Base-by-base conservation (phyloP, 2,888 invertebrate species). In the Caenorhabditis sinica region DNA sequence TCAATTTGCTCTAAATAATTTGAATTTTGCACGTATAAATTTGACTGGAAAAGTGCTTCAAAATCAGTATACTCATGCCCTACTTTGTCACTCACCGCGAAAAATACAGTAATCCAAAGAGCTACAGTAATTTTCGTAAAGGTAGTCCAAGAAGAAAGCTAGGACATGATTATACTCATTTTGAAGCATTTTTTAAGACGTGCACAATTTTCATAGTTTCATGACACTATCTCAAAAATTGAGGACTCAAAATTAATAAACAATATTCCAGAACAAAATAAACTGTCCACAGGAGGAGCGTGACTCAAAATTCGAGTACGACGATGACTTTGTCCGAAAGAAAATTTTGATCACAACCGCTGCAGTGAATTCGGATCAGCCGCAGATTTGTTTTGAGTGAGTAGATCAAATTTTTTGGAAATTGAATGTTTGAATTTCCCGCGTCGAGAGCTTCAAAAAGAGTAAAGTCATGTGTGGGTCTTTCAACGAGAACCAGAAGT, bases 331-430 rank as follows among this genome's bases (percentile, higher is more conserved):
- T 28, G 61, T 82, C 0, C 17, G 82, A 8, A 82, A 60, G 49
- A 82, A 82, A 40, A 43, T 82, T 20, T 28, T 82, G 17, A 82
- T 82, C 43, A 75, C 75, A 1, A 82, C 82, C 8, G 82, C 82
- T 0, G 82, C 82, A 11, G 82, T 75, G 17, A 63, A 43, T 23
- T 75, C 82, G 15, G 28, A 82, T 28, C 43, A 74, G 36, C 82
- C 82, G 15, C 82, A 82, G 60, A 1, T 36, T 30, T 82, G 82
- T 63, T 82, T 82, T 33, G 69, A 82, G 82, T 82, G 8, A 51
- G 75, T 23, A n/a, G n/a, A n/a, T n/a, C n/a, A n/a, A n/a, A n/a
- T n/a, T n/a, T n/a, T n/a, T n/a, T 20, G n/a, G 11, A 49, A 17
- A 4, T 20, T 51, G 20, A 51, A 51, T 6, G n/a, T 49, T 49